Evolutionary conservation across 2,797 vertebrate genomes (phyloP), one percentile per base, ranked within the genome.

Genomic region (Emydoidea blandingii): DNA sequence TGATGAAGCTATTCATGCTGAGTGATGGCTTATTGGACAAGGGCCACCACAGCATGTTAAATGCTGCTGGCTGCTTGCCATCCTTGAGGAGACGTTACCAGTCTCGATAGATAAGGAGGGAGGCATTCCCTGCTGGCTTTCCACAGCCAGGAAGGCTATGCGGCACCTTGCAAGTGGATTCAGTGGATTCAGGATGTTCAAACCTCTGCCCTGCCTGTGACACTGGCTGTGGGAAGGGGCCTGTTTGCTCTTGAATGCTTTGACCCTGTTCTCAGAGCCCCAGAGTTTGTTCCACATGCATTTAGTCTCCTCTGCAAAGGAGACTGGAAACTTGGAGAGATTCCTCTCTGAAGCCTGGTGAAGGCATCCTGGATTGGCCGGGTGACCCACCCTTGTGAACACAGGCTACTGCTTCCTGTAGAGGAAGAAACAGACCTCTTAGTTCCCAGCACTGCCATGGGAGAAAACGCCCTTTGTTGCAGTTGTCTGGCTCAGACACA

Each of bases 81-180:
- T 52, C 47, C 78, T 57, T 85, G 65, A 91, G 65, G 81, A 93
- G 89, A 81, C 87, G 44, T 23, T 93, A n/a, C 1, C 54, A 74
- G 27, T 92, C 86, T 92, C 82, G 27, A 11, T 83, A 62, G 87
- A 80, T 44, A 81, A 81, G 19, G 18, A 79, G 16, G 78, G 53
- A 94, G 86, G 59, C 90, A 91, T 19, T 85, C 86, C 74, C 68
- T 86, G 52, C 72, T 92, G 62, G 79, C 15, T 94, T 96, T 94
- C 56, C 86, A 29, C 83, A 78, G 86, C 56, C 78, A 80, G 82
- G 50, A 82, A 86, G 78, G 78, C 21, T 88, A 79, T 79, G 72
- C 56, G 68, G 44, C 53, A 80, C n/a, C 76, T 80, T n/a, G 34
- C 56, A 44, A 68, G 52, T 88, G 23, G 72, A 83, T 41, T 41